Evolutionary conservation across 1,140 invertebrate species (phyloP), one percentile per base, ranked within the genome.

Genomic region (Drosophila nannoptera): DNA sequence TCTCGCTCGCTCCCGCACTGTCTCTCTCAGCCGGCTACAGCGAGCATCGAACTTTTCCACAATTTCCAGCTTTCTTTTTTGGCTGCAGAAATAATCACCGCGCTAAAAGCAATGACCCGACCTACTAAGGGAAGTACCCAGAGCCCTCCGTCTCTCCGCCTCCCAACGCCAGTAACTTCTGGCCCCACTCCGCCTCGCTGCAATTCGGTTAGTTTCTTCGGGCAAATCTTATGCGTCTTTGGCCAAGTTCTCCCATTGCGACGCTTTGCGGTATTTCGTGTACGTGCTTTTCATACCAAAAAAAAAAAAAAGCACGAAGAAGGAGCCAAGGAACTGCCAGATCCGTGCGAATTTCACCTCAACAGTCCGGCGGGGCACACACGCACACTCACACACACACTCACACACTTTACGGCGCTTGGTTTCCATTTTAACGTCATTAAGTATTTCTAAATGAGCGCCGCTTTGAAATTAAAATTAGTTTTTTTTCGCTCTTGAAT

Each of bases 351-450:
- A 76, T 54, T 70, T 48, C 43, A 75, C 65, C 73, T 75, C 60
- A 69, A 14, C 32, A 36, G 29, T 8, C 12, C 42, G 35, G 49
- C 2, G 14, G 12, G 43, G 50, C 29, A 22, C 22, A 22, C 22
- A 22, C 22, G 3, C 22, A 22, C 22, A 22, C 22, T 2, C 22
- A 22, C 22, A 22, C 22, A 22, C 22, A 22, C 22, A 22, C 22
- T 2, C 64, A 73, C 74, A 71, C 74, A 74, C 74, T 74, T 76
- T 71, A 76, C 62, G 74, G 71, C 71, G 67, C 71, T 74, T 76
- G 74, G 66, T 76, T 76, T 76, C 70, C 75, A 77, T 73, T 77
- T 77, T 74, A 75, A 77, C 75, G 75, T 77, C 75, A 77, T 77
- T 77, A 77, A 77, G 71, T 76, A 73, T 74, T 73, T 73, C 71